phyloP scores from a whole-genome alignment of 2,797 vertebrate species.

The Bradypodion ventrale region DNA sequence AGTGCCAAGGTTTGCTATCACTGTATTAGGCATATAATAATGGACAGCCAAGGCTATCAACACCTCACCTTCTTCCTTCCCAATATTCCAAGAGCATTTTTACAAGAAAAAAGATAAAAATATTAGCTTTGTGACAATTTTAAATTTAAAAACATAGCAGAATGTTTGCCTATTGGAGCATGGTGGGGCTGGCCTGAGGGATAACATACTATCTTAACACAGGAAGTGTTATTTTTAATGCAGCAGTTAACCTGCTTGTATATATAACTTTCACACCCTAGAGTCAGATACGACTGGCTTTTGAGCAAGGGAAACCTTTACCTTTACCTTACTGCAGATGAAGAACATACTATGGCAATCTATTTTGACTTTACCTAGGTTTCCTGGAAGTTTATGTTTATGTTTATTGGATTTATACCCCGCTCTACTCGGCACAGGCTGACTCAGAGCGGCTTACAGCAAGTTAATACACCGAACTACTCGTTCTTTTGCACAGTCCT shows the following conservation, averaged over 20 bases:
- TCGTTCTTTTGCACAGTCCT: conserved; percentile 1
- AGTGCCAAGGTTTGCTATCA: too few species aligned
- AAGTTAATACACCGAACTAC: neutral
- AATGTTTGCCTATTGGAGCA: neutral
- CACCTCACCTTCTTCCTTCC: too few species aligned
- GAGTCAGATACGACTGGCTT: too few species aligned
- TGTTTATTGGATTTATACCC: too few species aligned
- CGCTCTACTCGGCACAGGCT: too few species aligned
- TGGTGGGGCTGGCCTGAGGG: neutral
- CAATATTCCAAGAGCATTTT: neutral
- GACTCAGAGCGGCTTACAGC: too few species aligned
- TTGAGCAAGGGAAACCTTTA: too few species aligned
- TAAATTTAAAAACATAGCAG: neutral
- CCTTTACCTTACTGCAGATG: neutral
- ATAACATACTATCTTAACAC: accelerated
- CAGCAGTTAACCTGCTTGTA: neutral
- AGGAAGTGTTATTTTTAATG: neutral
- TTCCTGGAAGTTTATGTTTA: conserved; percentile 1
- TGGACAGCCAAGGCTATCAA: neutral
- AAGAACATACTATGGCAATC: neutral
- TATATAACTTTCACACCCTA: neutral
- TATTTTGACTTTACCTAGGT: neutral
- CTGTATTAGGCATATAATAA: neutral
- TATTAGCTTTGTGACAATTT: neutral
- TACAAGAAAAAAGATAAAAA: neutral